Base-by-base conservation (phyloP, 2,113 vertebrate species). In the Cebidichthys violaceus region DNA sequence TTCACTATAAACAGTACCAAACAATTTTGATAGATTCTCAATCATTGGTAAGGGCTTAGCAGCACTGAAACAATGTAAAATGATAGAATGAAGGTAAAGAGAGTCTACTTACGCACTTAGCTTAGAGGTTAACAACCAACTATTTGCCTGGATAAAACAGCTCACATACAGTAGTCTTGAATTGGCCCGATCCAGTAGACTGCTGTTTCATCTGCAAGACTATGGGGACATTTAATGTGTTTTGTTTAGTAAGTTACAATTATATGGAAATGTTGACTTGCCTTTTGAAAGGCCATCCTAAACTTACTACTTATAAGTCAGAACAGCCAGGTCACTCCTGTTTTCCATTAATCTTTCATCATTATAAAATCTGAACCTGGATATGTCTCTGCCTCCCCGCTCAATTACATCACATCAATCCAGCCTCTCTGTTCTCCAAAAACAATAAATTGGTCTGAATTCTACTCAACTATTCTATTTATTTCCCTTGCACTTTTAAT, bases 251-350 rank as follows among this genome's bases (percentile, higher is more conserved):
- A 35, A 47, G 35, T 75, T 61, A 11, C 15, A 64, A 3, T 17
- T 31, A 43, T 3, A 20, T 11, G 7, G 24, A 70, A 82, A 82
- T 55, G 59, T 82, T 20, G 39, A 65, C 15, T 60, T 52, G 22
- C 2, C 4, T 41, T 52, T 67, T 64, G 14, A 70, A 45, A 71
- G 9, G 11, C 10, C 22, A 29, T 6, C 55, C 43, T 31, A 61
- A 47, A 15, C 50, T 71, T 37, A 18, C 11, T n/a, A 14, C 35
- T 27, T 33, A 9, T 6, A 66, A 29, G 41, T 45, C 65, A 45
- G 13, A 24, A 24, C 22, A 41, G n/a, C n/a, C 13, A 67, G 24
- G 41, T 29, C 65, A 10, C 14, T 29, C 15, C 37, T 27, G 18
- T 45, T 69, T 61, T 69, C 39, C 29, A 45, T 59, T 67, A 77